Base-by-base conservation (phyloP, 2,797 vertebrate genomes). In the Tarsius wallacei region DNA sequence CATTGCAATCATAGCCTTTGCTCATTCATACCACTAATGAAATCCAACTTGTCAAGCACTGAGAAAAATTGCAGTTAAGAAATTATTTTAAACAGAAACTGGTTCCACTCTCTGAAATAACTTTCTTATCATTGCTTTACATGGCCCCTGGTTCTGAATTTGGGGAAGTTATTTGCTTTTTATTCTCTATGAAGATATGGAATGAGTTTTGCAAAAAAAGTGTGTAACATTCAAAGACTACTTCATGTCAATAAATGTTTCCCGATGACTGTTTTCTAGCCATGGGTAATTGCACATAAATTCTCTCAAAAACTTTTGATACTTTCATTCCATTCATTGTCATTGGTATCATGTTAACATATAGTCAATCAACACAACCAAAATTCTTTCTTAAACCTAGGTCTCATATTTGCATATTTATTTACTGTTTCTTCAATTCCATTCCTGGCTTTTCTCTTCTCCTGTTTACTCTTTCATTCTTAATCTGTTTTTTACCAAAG, bases 251-350 rank as follows among this genome's bases (percentile, higher is more conserved):
- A 17, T 74, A 36, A 80, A 21, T 6, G 57, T 73, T 47, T n/a
- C 4, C 33, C 47, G 26, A 70, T 21, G 1, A 80, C 10, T 74
- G 7, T 57, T 96, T 68, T 36, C 12, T 36, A 49, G 13, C 55
- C 13, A 4, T 47, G 6, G 15, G 5, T 7, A 26, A 36, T 80
- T 0, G 0, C 26, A 47, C 68, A n/a, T 28, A 87, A 63, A 47
- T 91, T 89, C 24, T 57, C 51, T 63, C 36, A 74, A 94, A 82
- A 63, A 42, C 1, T 24, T 82, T n/a, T 71, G 31, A 96, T 51
- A 2, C 12, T 83, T 82, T 92, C 80, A 53, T 87, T 59, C 21
- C 1, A 4, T 24, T 83, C 31, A 3, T 10, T 33, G 87, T 28
- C 6, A 2, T 94, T 8, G 49, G 15, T 57, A 15, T 61, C 15